phyloP scores from a whole-genome alignment of 37 sponge, comb jelly and placozoan species.

The Chondrosia reniformis region DNA sequence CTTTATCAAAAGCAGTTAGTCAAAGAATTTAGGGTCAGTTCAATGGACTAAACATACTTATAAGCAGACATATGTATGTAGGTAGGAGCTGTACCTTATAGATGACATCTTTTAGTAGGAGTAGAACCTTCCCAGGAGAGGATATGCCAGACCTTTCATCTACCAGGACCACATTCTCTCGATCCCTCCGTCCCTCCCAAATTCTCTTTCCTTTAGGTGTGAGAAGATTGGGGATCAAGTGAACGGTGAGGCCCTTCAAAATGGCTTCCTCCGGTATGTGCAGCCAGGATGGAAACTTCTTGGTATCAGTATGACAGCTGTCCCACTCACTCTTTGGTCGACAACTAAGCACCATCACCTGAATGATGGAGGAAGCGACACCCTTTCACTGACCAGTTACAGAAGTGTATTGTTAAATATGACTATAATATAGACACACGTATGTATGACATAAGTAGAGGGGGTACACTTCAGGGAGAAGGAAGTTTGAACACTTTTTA shows the following conservation, averaged over 20 bases:
- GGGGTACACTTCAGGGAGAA: too few species aligned
- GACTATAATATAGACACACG: too few species aligned
- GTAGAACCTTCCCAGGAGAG: background rate
- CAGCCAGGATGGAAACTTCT: conserved; percentile 68
- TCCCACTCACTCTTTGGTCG: conserved; percentile 33
- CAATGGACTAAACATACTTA: too few species aligned
- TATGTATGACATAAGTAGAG: too few species aligned
- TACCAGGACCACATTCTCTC: conserved; percentile 33
- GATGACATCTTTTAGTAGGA: conserved; percentile 40
- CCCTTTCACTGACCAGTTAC: too few species aligned
- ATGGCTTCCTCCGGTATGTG: conserved; percentile 59
- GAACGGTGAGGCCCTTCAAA: conserved; percentile 32
- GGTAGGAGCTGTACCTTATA: conserved; percentile 31
- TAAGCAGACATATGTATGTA: background rate
- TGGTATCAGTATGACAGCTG: conserved; percentile 42
- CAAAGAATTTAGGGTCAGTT: too few species aligned
- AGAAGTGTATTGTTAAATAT: too few species aligned
- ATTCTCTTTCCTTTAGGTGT: conserved; percentile 11
- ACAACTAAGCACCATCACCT: conserved; percentile 63
- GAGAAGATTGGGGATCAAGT: conserved; percentile 18
- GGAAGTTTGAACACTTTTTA: background rate
- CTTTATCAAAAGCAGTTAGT: too few species aligned
- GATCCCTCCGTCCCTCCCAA: conserved; percentile 43
- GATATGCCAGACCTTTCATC: conserved; percentile 24
- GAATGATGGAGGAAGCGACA: too few species aligned